These are phyloP conservation scores for Bombus vancouverensis DNA, from an alignment of 1,140 invertebrate genomes.

Conservation along the genomic window DNA sequence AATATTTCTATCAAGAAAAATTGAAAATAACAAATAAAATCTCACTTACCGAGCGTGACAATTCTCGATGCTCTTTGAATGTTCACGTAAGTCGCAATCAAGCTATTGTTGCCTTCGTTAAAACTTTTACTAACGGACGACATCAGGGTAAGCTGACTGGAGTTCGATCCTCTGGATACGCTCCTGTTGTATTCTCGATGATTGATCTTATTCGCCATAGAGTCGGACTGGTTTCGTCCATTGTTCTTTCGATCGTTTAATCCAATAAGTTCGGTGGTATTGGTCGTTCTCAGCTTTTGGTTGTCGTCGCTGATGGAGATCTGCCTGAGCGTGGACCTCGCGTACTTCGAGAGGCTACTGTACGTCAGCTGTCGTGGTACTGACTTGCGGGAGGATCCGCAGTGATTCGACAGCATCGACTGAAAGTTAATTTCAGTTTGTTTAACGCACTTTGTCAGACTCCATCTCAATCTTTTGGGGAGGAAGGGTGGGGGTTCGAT, in stretches of 20 bases:
- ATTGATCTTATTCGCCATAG: background rate
- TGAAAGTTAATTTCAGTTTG: constrained; percentile 56
- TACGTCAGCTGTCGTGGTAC: constrained; percentile 70
- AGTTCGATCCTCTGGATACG: constrained; percentile 70
- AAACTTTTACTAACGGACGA: constrained; percentile 76
- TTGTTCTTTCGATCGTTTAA: background rate
- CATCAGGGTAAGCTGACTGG: constrained; percentile 78
- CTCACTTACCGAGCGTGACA: constrained; percentile 69
- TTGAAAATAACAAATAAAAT: background rate
- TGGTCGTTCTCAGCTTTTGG: constrained; percentile 62
- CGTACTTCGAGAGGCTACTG: constrained; percentile 73
- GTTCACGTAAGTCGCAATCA: constrained; percentile 30
- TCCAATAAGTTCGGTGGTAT: constrained; percentile 25
- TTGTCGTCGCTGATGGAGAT: constrained; percentile 74
- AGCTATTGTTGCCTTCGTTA: constrained; percentile 71
- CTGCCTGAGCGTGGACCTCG: constrained; percentile 59
- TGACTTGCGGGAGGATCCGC: constrained; percentile 69
- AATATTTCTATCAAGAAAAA: background rate
- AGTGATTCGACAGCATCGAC: constrained; percentile 80
- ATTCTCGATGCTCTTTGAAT: constrained; percentile 59
- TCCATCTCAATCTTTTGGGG: background rate
- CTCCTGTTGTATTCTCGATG: constrained; percentile 51
- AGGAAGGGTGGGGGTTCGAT: no score
- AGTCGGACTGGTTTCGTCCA: background rate
- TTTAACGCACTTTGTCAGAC: constrained; percentile 4